phyloP scores from a whole-genome alignment of 1,140 invertebrate genomes.

The Himalopsyche phryganea region DNA sequence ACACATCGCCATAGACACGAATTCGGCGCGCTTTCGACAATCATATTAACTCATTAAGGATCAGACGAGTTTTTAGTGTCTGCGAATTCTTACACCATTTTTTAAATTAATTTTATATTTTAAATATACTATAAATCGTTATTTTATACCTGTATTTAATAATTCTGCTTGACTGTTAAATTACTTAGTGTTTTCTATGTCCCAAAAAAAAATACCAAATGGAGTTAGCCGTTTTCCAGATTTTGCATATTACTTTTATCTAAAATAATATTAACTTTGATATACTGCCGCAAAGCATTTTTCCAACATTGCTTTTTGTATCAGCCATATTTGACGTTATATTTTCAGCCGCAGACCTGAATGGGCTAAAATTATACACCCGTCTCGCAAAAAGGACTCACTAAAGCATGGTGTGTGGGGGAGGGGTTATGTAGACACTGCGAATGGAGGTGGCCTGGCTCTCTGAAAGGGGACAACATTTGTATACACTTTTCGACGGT shows the following conservation, averaged over 20 bases:
- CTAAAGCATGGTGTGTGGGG: background rate
- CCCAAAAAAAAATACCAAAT: too few species aligned
- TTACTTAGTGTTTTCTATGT: too few species aligned
- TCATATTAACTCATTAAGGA: background rate
- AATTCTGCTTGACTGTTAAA: too few species aligned
- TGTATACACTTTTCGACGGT: constrained; percentile 8
- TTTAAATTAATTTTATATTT: too few species aligned
- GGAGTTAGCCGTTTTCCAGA: too few species aligned
- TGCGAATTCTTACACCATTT: background rate
- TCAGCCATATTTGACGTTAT: too few species aligned
- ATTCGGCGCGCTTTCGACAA: background rate
- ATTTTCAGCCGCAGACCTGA: constrained; percentile 26
- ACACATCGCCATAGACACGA: background rate
- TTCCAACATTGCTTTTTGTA: too few species aligned
- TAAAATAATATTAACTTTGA: too few species aligned
- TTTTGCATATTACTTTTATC: too few species aligned
- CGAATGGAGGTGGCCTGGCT: background rate
- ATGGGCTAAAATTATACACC: constrained; percentile 31
- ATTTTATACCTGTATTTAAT: too few species aligned
- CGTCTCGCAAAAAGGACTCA: constrained; percentile 9
- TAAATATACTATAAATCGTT: too few species aligned
- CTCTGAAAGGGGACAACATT: constrained; percentile 8
- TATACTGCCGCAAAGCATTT: too few species aligned
- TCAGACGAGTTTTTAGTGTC: background rate
- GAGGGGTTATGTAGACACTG: background rate